phyloP scores from a whole-genome alignment of 2,797 vertebrate species.

The Varecia variegata region DNA sequence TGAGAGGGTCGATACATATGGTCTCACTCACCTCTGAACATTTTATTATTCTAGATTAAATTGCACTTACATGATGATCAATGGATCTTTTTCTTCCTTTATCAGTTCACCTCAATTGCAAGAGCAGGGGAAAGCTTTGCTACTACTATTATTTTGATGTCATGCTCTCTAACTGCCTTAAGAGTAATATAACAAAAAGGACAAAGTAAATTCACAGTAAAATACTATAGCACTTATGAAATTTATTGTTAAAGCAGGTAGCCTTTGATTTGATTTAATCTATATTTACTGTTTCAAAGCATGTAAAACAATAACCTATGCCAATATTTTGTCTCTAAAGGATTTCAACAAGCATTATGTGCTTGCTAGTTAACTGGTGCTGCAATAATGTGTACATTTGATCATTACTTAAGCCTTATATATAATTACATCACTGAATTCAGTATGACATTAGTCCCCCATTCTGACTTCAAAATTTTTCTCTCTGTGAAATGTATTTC shows the following conservation, averaged over 20 bases:
- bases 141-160: no score
- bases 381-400: not conserved
- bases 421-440: not conserved
- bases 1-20: no score
- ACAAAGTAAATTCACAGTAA: no score
- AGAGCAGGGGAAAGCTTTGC: no score
- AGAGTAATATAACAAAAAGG: no score
- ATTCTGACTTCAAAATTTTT: not conserved
- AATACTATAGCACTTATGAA: no score
- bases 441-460: not conserved
- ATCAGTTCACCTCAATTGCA: no score
- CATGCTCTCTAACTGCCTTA: no score
- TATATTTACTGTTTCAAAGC: not conserved
- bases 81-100: no score
- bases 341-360: not conserved
- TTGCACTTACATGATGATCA: no score
- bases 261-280: not conserved
- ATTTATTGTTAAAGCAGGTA: not conserved
- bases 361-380: not conserved
- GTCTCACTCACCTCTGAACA: no score
- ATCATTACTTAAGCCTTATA: not conserved
- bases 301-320: not conserved
- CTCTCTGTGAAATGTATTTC: not conserved
- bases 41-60: no score
- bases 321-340: not conserved